Conservation (phyloP, 2,113 vertebrate species). For the Nettapus auritus region DNA sequence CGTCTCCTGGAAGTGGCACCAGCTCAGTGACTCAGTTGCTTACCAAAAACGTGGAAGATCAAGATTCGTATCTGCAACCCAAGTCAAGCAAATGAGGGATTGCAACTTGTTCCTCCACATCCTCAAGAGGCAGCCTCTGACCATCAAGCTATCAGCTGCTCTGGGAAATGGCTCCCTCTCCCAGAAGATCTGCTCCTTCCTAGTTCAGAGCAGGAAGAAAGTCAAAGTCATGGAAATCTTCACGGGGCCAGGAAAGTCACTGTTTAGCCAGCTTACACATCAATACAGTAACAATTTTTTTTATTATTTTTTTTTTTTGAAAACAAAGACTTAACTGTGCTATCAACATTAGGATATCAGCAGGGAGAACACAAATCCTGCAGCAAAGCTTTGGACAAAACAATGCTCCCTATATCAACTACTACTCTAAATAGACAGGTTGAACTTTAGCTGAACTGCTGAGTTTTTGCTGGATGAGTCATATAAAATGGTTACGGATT, state of each 20-base stretch:
- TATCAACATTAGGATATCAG: background rate
- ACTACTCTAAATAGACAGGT: background rate
- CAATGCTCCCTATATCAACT: background rate
- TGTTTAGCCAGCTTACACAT: background rate
- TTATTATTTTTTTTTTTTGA: background rate
- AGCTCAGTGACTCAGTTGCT: background rate
- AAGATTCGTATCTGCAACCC: background rate
- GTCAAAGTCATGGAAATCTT: background rate
- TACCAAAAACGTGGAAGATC: accelerated
- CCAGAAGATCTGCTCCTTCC: background rate
- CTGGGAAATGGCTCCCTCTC: background rate
- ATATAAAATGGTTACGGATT: background rate
- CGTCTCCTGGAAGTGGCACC: background rate
- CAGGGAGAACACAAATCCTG: background rate
- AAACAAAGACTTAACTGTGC: background rate
- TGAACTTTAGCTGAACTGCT: conserved; percentile 24
- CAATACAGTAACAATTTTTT: background rate
- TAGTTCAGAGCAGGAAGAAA: background rate
- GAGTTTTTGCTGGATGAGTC: background rate
- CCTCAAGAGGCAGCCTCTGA: background rate
- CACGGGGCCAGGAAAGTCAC: background rate
- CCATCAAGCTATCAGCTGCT: background rate
- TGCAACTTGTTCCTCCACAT: background rate
- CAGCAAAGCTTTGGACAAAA: background rate
- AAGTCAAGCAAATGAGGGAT: background rate